Conservation (phyloP, 2,888 invertebrate genomes). For the Meta bourneti region DNA sequence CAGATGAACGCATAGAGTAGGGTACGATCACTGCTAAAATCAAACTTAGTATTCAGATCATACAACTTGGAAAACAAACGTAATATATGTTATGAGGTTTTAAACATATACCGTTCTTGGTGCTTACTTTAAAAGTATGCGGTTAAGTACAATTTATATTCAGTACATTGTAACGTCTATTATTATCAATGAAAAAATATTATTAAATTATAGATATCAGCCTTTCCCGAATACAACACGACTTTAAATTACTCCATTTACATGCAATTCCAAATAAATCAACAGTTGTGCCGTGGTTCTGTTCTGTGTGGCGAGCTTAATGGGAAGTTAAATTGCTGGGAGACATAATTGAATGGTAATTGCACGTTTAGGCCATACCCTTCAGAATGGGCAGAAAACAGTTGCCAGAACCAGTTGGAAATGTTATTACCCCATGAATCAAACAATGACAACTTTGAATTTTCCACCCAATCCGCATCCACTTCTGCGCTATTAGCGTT, state of each 20-base stretch:
- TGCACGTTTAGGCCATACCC: slow-evolving; percentile 40
- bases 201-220: neutral
- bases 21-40: too few species aligned
- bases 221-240: neutral
- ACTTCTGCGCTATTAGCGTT: slow-evolving; percentile 24
- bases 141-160: too few species aligned
- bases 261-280: neutral
- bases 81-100: too few species aligned
- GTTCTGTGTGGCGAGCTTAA: neutral
- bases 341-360: slow-evolving; percentile 32
- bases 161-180: neutral
- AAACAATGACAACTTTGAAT: slow-evolving; percentile 36
- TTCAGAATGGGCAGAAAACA: slow-evolving; percentile 44
- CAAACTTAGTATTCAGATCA: too few species aligned
- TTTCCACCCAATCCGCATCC: neutral
- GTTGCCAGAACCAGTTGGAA: slow-evolving; percentile 42
- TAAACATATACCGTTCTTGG: too few species aligned
- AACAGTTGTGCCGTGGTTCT: neutral
- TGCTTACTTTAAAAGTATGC: too few species aligned
- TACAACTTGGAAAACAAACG: too few species aligned
- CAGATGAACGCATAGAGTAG: too few species aligned
- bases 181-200: neutral
- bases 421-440: slow-evolving; percentile 56
- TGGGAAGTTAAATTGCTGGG: slow-evolving; percentile 19
- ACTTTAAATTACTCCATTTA: neutral